Base-by-base conservation (phyloP, 2,888 invertebrate genomes). In the Strigamia maritima region DNA sequence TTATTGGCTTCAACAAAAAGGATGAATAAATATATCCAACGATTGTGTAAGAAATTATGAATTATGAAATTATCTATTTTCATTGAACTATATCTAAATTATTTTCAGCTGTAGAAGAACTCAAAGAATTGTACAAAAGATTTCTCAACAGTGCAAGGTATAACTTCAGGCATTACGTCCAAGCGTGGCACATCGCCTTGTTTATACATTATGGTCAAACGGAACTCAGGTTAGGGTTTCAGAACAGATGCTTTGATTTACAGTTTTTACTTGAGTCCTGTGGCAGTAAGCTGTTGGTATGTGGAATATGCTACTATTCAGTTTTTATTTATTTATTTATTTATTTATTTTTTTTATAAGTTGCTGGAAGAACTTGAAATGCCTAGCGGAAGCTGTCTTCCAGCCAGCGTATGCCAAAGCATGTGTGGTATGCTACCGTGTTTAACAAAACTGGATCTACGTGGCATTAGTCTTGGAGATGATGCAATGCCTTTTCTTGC, bases 171-270 rank as follows among this genome's bases (percentile, higher is more conserved):
- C 28, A 12, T 28, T 70, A 70, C n/a, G n/a, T 70, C 0, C 70
- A 70, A 70, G 70, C 70, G 16, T 70, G 70, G 70, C 70, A 70
- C 26, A 12, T 70, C 2, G 70, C 70, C 6, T 10, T 28, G 12
- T 70, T 70, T 28, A 2, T 70, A 12, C n/a, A 26, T 28, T 26
- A 70, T 7, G 70, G 70, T 1, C 70, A 26, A 70, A 70, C 26
- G 1, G 70, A 70, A n/a, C 7, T 70, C 14, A 70, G 16, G 28
- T 70, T 70, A 28, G 0, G 14, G 14, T 70, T 70, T 14, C 28
- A 70, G 16, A 70, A 70, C 70, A 24, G 70, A 70, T 28, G 70
- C n/a, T 70, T 70, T 26, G 70, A 70, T 70, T 70, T 70, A 0
- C 26, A 70, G 24, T 70, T 70, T 70, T 70, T 70, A 28, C 28